These are phyloP conservation scores for Oncorhynchus tshawytscha DNA, from an alignment of 2,113 vertebrate species.

Conservation along the genomic window DNA sequence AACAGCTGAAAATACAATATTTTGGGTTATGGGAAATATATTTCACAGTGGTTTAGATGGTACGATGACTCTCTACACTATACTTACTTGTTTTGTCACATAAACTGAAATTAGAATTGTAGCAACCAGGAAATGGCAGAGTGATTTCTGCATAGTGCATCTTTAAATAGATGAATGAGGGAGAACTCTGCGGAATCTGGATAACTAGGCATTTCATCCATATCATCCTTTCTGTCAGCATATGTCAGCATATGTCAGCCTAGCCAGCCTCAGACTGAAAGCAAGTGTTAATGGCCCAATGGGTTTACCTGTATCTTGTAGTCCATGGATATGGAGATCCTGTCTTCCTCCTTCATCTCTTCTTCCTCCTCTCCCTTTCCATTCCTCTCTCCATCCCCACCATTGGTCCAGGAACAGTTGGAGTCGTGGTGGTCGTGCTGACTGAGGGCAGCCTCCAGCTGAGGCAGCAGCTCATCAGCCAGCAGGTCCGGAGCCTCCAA, in stretches of 20 bases:
- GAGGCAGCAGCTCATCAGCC: slow-evolving; percentile 87
- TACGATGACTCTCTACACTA: no score
- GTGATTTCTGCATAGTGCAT: no score
- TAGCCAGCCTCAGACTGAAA: no score
- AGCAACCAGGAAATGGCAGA: no score
- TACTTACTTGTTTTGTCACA: no score
- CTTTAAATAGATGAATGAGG: not conserved
- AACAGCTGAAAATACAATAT: no score
- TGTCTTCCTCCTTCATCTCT: slow-evolving; percentile 13
- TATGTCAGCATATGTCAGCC: no score
- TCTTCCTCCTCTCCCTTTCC: slow-evolving; percentile 7
- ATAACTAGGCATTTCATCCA: not conserved
- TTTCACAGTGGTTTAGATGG: no score
- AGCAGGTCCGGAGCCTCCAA: slow-evolving; percentile 88
- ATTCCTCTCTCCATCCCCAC: slow-evolving; percentile 37
- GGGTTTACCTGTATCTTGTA: slow-evolving; percentile 65
- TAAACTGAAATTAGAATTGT: no score
- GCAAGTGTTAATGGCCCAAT: not conserved
- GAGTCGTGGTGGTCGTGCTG: slow-evolving; percentile 72
- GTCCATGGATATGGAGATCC: slow-evolving; percentile 48
- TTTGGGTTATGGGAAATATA: no score
- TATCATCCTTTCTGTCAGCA: no score
- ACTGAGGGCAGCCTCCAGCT: slow-evolving; percentile 86
- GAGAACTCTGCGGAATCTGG: not conserved
- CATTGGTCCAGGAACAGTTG: slow-evolving; percentile 62